Conservation (phyloP, 2,113 vertebrate species). For the Corythoichthys intestinalis region DNA sequence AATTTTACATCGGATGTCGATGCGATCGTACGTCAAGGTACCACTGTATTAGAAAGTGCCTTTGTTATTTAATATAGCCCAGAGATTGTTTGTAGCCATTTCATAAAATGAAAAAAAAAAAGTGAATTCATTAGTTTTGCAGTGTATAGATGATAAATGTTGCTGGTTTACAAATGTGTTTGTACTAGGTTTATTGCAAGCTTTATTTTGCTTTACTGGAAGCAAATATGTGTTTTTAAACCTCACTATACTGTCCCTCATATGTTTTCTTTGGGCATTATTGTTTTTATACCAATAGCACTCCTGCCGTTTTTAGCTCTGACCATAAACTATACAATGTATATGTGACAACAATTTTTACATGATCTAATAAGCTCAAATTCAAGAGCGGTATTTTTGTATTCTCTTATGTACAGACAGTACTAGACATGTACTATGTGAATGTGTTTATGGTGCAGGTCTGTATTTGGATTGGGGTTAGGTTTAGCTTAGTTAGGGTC, state of each 20-base stretch:
- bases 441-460: too few relatives aligned
- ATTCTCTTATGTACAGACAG: too few relatives aligned
- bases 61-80: conserved; percentile 27
- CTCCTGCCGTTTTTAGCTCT: neutral
- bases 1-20: too few relatives aligned
- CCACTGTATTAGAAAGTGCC: conserved; percentile 54
- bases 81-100: conserved; percentile 32
- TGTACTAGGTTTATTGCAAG: conserved; percentile 13
- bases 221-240: neutral
- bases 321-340: neutral
- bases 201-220: neutral
- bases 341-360: conserved; percentile 8
- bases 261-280: conserved; percentile 28
- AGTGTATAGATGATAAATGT: conserved; percentile 5
- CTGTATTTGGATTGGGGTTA: too few relatives aligned
- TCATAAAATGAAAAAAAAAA: conserved; percentile 18
- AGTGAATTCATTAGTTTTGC: conserved; percentile 35
- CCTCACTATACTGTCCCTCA: neutral
- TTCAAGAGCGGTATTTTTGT: neutral
- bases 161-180: conserved; percentile 36
- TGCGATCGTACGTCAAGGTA: too few relatives aligned
- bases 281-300: conserved; percentile 14
- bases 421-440: too few relatives aligned
- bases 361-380: neutral
- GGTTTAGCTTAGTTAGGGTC: too few relatives aligned